Evolutionary conservation across 2,797 vertebrate species (phyloP), one percentile per base, ranked within the genome.

Genomic region (Fistularia commersonii): DNA sequence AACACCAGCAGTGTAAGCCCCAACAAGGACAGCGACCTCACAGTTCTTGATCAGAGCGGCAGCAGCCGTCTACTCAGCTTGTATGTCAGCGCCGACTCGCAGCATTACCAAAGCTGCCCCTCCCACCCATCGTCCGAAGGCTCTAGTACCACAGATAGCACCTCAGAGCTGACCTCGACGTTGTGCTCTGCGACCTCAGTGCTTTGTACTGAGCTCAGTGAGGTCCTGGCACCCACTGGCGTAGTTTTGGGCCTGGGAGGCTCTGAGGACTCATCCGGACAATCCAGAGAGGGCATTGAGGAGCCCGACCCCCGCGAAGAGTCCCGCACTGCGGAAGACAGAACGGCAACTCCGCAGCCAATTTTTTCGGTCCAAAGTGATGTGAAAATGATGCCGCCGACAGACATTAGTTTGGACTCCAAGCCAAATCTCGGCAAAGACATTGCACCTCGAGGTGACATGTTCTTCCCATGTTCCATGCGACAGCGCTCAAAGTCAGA

Each of bases 91-190:
- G 9, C 59, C 0, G 77, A 89, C 54, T 89, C 88, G 0, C 82
- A 90, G 48, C 41, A 74, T 11, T 88, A 89, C 56, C 69, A 83
- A 42, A 82, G 70, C 45, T 87, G 88, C 7, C 53, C 5, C 40
- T 88, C 86, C 40, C 56, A 66, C 2, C 39, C 45, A 76, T 91
- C 74, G 42, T 88, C 69, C 8, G 45, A 55, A 32, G 40, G 6
- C n/a, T n/a, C n/a, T n/a, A n/a, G n/a, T n/a, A n/a, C n/a, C 39
- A 63, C 60, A 44, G n/a, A n/a, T n/a, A 32, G 40, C 6, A 1
- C 31, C 37, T 76, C 60, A 0, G 71, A 75, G 15, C 42, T n/a
- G 7, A 51, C 63, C 0, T 14, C 51, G 41, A 64, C 40, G 0
- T 50, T 66, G 1, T 42, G 61, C 39, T 74, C 76, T 2, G 64